Evolutionary conservation across 1,140 invertebrate genomes (phyloP).

Genomic region (Drosophila lowei): DNA sequence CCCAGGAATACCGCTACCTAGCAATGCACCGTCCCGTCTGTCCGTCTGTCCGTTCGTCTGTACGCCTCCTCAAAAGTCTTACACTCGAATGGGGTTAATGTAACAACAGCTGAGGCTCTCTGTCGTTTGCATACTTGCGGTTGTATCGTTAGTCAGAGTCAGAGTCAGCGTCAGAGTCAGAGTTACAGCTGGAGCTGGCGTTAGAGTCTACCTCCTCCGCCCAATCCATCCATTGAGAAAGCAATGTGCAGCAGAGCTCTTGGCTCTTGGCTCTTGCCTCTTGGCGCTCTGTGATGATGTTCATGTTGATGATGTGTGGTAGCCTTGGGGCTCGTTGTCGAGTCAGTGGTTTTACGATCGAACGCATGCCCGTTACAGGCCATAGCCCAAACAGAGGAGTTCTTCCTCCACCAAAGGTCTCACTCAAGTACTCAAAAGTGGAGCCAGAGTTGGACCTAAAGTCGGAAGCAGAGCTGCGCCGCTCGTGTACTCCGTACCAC

Average conservation of each 20-base stretch:
- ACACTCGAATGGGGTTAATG: slow-evolving; percentile 52
- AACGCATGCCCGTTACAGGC: slow-evolving; percentile 38
- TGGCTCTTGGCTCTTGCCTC: too few species aligned
- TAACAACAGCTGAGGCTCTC: slow-evolving; percentile 29
- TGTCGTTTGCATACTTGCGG: slow-evolving; percentile 56
- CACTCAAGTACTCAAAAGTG: slow-evolving; percentile 7
- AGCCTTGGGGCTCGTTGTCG: slow-evolving; percentile 40
- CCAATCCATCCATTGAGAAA: slow-evolving; percentile 21
- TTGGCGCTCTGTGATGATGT: too few species aligned
- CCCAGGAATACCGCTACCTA: slow-evolving; percentile 48
- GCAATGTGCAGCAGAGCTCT: slow-evolving; percentile 19
- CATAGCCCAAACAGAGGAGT: slow-evolving; percentile 20
- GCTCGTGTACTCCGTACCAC: slow-evolving; percentile 18
- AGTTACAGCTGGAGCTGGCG: slow-evolving; percentile 2
- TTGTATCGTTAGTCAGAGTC: slow-evolving; percentile 38
- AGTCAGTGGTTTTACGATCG: slow-evolving; percentile 42
- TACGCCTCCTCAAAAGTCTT: slow-evolving; percentile 13
- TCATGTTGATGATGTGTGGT: slow-evolving; percentile 29
- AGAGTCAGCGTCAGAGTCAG: not conserved
- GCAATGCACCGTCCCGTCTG: not conserved
- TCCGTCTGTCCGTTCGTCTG: too few species aligned
- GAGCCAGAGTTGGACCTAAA: slow-evolving; percentile 8
- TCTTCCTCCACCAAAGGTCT: slow-evolving; percentile 12
- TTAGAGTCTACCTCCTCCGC: not conserved
- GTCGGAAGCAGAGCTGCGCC: not conserved